phyloP scores from a whole-genome alignment of 2,797 vertebrate species.

The Gadopsis bispinosus region DNA sequence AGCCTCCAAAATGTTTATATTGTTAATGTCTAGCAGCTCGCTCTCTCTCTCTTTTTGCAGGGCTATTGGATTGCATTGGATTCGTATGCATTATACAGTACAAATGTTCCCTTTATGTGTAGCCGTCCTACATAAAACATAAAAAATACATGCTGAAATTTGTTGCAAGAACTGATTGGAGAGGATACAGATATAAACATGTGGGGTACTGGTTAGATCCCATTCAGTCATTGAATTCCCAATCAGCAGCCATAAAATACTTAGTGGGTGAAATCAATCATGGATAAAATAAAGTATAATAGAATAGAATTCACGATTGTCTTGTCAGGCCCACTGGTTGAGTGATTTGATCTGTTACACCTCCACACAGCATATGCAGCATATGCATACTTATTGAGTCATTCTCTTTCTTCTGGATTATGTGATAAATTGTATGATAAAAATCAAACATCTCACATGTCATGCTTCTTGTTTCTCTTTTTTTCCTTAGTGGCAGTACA shows the following conservation, averaged over 20 bases:
- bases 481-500: not conserved
- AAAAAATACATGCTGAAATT: not conserved
- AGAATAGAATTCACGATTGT: not conserved
- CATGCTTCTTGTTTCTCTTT: not conserved
- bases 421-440: not conserved
- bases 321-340: not conserved
- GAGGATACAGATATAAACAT: not conserved
- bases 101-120: not conserved
- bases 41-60: not conserved
- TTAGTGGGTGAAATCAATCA: not conserved
- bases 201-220: not conserved
- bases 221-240: constrained; percentile 4
- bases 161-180: not conserved
- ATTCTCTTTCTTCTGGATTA: not conserved
- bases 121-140: not conserved
- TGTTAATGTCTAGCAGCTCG: not conserved
- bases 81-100: not conserved
- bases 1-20: not conserved
- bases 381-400: not conserved
- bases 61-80: not conserved
- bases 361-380: not conserved
- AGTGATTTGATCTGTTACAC: not conserved
- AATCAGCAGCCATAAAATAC: constrained; percentile 3
- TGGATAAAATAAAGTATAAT: not conserved
- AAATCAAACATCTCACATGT: not conserved